phyloP scores from a whole-genome alignment of 2,888 invertebrate species.

The Seira ritae region DNA sequence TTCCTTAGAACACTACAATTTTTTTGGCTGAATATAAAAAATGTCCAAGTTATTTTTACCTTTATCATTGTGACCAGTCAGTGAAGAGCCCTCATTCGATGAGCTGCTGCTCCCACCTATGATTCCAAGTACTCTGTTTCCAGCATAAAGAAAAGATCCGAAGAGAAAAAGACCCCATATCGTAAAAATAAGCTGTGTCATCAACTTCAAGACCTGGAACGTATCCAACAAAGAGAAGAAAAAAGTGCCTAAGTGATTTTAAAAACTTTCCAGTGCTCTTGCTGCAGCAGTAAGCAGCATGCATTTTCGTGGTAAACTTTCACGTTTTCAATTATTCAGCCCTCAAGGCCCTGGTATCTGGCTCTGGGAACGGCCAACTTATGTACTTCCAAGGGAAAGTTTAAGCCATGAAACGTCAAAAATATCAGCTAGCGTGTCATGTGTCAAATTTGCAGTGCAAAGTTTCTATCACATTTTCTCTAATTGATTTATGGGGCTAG shows the following conservation, averaged over 20 bases:
- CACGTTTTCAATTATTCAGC: too few species aligned
- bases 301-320: background rate
- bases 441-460: too few species aligned
- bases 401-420: too few species aligned
- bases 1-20: too few species aligned
- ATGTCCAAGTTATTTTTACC: constrained; percentile 44
- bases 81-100: constrained; percentile 64
- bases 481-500: constrained; percentile 31
- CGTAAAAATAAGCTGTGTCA: constrained; percentile 78
- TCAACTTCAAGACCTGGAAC: constrained; percentile 76
- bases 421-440: too few species aligned
- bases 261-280: background rate
- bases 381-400: too few species aligned
- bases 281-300: background rate
- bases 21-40: too few species aligned
- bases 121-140: constrained; percentile 73
- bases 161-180: constrained; percentile 79
- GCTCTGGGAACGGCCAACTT: too few species aligned
- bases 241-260: background rate
- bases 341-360: too few species aligned
- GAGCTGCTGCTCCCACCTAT: constrained; percentile 56
- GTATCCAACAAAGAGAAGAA: background rate
- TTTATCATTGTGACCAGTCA: constrained; percentile 68
- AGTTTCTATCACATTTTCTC: too few species aligned
- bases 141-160: constrained; percentile 79